phyloP scores from a whole-genome alignment of 2,113 vertebrate species.

The Trogon melanurus region DNA sequence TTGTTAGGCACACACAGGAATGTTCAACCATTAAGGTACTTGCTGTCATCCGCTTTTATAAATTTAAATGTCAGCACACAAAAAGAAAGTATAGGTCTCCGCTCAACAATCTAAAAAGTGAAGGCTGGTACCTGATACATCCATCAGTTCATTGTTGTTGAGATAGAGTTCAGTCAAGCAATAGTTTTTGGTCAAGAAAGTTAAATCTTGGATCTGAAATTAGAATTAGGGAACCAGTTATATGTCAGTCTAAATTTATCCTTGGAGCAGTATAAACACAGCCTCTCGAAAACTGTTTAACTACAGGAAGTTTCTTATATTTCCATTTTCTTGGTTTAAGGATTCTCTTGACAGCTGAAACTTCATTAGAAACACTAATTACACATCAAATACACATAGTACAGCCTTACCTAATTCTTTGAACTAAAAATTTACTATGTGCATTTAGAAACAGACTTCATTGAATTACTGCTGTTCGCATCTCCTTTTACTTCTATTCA shows the following conservation, averaged over 20 bases:
- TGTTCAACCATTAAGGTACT: background rate
- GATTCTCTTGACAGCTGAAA: background rate
- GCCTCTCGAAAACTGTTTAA: background rate
- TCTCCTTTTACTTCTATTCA: background rate
- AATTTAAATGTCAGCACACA: background rate
- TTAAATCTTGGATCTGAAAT: constrained; percentile 81
- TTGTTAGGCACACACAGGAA: background rate
- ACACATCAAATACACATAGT: background rate
- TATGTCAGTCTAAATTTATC: background rate
- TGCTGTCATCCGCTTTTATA: background rate
- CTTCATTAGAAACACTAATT: background rate
- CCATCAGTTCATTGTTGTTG: constrained; percentile 77
- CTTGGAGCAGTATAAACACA: background rate
- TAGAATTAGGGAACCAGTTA: constrained; percentile 16
- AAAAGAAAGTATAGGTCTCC: background rate
- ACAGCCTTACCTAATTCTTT: background rate
- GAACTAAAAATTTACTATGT: background rate
- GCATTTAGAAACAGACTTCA: background rate
- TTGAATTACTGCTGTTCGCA: background rate
- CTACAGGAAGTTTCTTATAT: background rate
- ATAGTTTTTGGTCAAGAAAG: constrained; percentile 74
- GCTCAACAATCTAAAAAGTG: background rate
- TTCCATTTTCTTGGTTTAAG: background rate
- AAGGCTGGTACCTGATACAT: constrained; percentile 75
- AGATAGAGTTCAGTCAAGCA: constrained; percentile 82